Evolutionary conservation across 2,113 vertebrate species (phyloP), one percentile per base, ranked within the genome.

Genomic region (Sialia sialis): DNA sequence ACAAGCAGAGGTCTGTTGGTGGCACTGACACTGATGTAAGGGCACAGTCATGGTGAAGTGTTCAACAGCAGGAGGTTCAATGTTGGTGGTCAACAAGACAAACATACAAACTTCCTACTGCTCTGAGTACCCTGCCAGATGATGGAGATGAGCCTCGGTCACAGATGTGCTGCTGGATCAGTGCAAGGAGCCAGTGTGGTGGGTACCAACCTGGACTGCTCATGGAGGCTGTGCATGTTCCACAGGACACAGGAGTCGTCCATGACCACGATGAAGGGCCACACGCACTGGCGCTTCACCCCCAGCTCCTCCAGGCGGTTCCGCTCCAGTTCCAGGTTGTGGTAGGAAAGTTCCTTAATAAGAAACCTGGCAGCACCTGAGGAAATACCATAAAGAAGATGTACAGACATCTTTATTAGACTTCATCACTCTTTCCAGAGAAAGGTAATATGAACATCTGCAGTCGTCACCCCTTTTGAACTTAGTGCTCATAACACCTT

Each of bases 251-350:
- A 99, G 5, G 99, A 99, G 96, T 99, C 99, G 1, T 99, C 99
- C 99, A 99, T 99, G 97, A 99, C 98, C 58, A 99, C 98, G 1
- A 99, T 99, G 96, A 99, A 99, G 3, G 99, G 99, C 99, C 99
- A 99, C 43, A 99, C 98, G 3, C 99, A 99, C 92, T 99, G 99
- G 38, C 99, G 98, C 87, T 98, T 99, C 41, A 99, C 96, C 13
- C 99, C 99, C 87, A 99, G 98, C 83, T 99, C 99, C 94, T 99
- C 99, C 85, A 98, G 96, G 23, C 99, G 98, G 96, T 99, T 99
- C 72, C 99, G 98, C 92, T 99, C 99, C 97, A 99, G 98, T 95
- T 99, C 99, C 69, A 99, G 97, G 95, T 99, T 99, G 94, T 99
- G 99, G 95, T 99, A 99, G 4, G 99, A 99, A 89, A 99, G 98